Evolutionary conservation across 2,113 vertebrate genomes (phyloP).

Genomic region (Xenopus tropicalis): DNA sequence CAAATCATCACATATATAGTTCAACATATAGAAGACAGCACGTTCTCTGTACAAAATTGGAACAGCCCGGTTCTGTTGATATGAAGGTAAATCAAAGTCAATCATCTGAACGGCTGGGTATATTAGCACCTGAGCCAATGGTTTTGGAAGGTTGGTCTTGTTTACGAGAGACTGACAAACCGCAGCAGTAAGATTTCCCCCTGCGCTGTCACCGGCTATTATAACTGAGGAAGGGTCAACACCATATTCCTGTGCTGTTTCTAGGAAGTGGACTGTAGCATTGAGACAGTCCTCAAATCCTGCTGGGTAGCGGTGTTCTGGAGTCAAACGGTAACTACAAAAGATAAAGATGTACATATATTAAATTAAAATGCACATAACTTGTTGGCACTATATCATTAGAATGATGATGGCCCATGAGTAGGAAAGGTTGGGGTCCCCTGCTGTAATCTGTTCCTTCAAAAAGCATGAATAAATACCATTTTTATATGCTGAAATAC

Average conservation of each 20-base stretch:
- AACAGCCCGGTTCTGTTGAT: conserved; percentile 70
- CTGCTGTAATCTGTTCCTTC: too few relatives aligned
- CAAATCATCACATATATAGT: conserved; percentile 61
- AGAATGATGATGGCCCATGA: too few relatives aligned
- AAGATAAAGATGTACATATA: not conserved
- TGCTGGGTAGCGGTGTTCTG: conserved; percentile 67
- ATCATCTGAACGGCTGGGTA: conserved; percentile 70
- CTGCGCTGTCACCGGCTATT: conserved; percentile 74
- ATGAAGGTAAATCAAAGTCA: conserved; percentile 79
- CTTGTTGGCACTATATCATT: too few relatives aligned
- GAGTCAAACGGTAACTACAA: conserved; percentile 72
- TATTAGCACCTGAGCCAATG: conserved; percentile 79
- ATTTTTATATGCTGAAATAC: too few relatives aligned
- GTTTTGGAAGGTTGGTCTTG: conserved; percentile 58
- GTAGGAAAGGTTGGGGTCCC: too few relatives aligned
- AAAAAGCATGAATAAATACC: too few relatives aligned
- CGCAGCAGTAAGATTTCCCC: conserved; percentile 65
- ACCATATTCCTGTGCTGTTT: conserved; percentile 56
- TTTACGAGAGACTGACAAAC: conserved; percentile 68
- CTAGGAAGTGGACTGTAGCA: conserved; percentile 73
- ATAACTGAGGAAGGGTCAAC: conserved; percentile 68
- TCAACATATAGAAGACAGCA: conserved; percentile 55
- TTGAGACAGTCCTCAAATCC: conserved; percentile 64
- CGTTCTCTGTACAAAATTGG: conserved; percentile 64
- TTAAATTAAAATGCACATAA: too few relatives aligned